phyloP scores from a whole-genome alignment of 2,113 vertebrate species.

The Neoarius graeffei region DNA sequence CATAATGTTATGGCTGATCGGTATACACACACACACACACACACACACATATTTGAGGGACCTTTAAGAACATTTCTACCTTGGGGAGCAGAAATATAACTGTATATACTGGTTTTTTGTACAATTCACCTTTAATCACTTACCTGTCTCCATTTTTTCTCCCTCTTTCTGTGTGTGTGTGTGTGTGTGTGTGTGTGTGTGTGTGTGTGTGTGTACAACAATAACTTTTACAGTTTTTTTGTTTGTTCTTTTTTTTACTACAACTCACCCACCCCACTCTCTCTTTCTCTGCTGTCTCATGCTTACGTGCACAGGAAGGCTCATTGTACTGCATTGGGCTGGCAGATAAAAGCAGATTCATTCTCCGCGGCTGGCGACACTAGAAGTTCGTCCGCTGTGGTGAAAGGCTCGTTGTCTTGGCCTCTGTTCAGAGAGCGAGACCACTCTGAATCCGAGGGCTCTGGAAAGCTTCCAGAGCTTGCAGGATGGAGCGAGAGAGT shows the following conservation, averaged over 20 bases:
- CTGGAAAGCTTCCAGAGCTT: conserved; percentile 49
- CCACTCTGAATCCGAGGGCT: conserved; percentile 49
- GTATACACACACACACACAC: too few species aligned
- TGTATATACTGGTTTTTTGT: neutral
- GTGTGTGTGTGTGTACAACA: neutral
- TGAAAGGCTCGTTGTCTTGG: conserved; percentile 55
- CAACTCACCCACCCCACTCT: conserved; percentile 27
- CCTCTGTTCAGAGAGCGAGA: conserved; percentile 52
- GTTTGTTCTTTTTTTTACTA: neutral
- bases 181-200: neutral
- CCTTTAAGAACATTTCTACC: neutral
- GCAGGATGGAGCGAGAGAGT: conserved; percentile 46
- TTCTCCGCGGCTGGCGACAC: conserved; percentile 60
- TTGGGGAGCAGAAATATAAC: neutral
- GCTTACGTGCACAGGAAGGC: conserved; percentile 57
- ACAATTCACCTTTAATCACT: conserved; percentile 23
- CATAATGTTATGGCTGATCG: too few species aligned
- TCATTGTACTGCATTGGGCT: conserved; percentile 47
- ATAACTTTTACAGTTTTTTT: neutral
- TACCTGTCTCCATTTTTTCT: conserved; percentile 47
- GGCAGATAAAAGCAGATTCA: conserved; percentile 61
- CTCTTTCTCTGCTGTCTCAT: conserved; percentile 53
- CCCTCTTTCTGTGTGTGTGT: conserved; percentile 41
- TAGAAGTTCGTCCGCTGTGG: conserved; percentile 52
- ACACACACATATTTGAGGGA: neutral